Conservation (phyloP, 2,888 invertebrate species). For the Rhogogaster chlorosoma region DNA sequence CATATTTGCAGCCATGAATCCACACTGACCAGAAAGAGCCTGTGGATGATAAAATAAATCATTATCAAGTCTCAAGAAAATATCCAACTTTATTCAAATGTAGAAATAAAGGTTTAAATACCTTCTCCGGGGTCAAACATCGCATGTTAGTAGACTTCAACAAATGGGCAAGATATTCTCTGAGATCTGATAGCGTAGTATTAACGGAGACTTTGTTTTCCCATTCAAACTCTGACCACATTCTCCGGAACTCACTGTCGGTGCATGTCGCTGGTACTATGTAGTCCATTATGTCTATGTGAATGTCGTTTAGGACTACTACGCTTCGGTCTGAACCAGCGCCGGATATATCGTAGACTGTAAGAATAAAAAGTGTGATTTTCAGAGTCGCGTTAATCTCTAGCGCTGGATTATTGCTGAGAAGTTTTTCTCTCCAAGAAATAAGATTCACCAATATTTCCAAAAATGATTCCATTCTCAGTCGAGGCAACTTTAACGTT, state of each 20-base stretch:
- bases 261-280: conserved; percentile 96
- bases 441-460: conserved; percentile 91
- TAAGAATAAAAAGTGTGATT: conserved; percentile 59
- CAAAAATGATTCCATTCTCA: conserved; percentile 99
- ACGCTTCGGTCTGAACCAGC: conserved; percentile 96
- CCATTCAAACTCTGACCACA: conserved; percentile 99
- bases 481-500: conserved; percentile 99
- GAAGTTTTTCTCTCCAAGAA: too few relatives aligned
- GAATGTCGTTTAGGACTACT: conserved; percentile 99
- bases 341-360: conserved; percentile 97
- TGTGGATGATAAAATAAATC: conserved; percentile 67
- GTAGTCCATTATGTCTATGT: conserved; percentile 99
- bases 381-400: background rate
- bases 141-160: conserved; percentile 99
- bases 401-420: background rate
- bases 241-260: conserved; percentile 97
- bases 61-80: conserved; percentile 42
- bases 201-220: conserved; percentile 99
- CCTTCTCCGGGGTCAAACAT: conserved; percentile 98
- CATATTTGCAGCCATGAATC: conserved; percentile 99
- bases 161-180: conserved; percentile 95
- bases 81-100: conserved; percentile 58
- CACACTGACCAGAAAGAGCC: conserved; percentile 97
- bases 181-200: conserved; percentile 94
- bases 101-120: conserved; percentile 65